Percentiles rank a stretch among this genome's conserved stretches.
These are phyloP conservation scores for Ellobius talpinus DNA, from an alignment of 2,113 vertebrate species.

Conservation along the genomic window DNA sequence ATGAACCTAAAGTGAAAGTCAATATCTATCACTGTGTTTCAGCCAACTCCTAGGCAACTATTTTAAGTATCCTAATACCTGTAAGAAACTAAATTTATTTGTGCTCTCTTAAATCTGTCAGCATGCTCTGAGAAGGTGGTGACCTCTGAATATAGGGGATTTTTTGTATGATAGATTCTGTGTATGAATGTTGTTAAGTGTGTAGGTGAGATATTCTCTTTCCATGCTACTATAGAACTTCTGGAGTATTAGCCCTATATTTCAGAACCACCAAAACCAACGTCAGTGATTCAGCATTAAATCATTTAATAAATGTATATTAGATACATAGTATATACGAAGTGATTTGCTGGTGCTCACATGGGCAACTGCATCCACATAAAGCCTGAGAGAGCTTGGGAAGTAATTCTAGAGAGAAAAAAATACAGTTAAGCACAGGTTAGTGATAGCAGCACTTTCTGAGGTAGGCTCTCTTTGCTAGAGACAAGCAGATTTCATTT, in stretches of 20 bases:
- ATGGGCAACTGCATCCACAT: too few relatives aligned
- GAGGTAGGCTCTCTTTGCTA: too few relatives aligned
- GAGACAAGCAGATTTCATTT: too few relatives aligned
- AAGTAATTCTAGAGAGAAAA: too few relatives aligned
- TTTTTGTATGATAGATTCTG: background rate
- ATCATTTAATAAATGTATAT: constrained; percentile 15
- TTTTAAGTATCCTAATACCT: background rate
- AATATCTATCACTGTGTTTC: background rate
- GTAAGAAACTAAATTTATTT: background rate
- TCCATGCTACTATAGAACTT: background rate
- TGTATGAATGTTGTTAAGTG: background rate
- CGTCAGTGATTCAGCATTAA: background rate
- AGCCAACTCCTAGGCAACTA: background rate
- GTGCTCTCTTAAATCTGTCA: background rate
- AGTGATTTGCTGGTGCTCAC: too few relatives aligned
- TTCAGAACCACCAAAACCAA: background rate
- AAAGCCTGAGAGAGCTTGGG: too few relatives aligned
- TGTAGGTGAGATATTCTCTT: background rate
- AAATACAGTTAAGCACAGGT: too few relatives aligned
- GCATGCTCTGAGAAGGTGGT: background rate
- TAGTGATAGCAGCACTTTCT: too few relatives aligned
- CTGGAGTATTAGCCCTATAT: background rate
- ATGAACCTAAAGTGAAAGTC: background rate
- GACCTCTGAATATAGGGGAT: background rate
- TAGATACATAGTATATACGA: background rate